Evolutionary conservation across 2,888 invertebrate genomes (phyloP).

Genomic region (Leuctra nigra): DNA sequence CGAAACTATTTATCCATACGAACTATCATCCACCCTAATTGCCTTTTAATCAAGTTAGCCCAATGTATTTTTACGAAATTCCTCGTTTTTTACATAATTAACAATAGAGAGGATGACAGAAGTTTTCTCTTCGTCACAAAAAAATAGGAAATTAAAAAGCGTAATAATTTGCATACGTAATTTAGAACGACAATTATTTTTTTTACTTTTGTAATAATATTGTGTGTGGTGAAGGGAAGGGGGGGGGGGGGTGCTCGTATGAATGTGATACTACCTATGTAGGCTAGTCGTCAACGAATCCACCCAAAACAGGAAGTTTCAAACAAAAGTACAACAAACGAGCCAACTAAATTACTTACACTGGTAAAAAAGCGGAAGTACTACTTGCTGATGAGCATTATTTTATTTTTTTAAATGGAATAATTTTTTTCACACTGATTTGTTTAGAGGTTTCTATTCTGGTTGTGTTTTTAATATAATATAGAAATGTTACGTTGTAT

Average conservation of each 20-base stretch:
- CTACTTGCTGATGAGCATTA: not conserved
- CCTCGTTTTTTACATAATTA: too few species aligned
- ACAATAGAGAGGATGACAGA: too few species aligned
- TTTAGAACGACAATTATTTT: conserved; percentile 15
- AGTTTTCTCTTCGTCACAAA: not conserved
- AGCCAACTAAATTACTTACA: conserved; percentile 5
- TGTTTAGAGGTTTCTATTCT: too few species aligned
- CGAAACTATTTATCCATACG: too few species aligned
- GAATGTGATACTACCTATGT: conserved; percentile 4
- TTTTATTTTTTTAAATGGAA: too few species aligned
- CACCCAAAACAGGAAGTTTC: conserved; percentile 10
- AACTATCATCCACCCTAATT: too few species aligned
- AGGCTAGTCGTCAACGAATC: not conserved
- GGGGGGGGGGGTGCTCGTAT: not conserved
- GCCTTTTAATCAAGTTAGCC: too few species aligned
- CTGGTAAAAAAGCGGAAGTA: conserved; percentile 9
- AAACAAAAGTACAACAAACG: conserved; percentile 3
- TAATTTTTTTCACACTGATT: too few species aligned
- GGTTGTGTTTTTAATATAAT: too few species aligned
- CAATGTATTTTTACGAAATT: too few species aligned
- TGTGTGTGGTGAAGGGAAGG: not conserved
- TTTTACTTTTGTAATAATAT: conserved; percentile 5
- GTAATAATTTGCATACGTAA: conserved; percentile 17
- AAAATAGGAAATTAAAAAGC: not conserved
- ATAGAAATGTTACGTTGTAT: too few species aligned